phyloP scores from a whole-genome alignment of 2,797 vertebrate genomes.

The Hydrocynus forskahlii region DNA sequence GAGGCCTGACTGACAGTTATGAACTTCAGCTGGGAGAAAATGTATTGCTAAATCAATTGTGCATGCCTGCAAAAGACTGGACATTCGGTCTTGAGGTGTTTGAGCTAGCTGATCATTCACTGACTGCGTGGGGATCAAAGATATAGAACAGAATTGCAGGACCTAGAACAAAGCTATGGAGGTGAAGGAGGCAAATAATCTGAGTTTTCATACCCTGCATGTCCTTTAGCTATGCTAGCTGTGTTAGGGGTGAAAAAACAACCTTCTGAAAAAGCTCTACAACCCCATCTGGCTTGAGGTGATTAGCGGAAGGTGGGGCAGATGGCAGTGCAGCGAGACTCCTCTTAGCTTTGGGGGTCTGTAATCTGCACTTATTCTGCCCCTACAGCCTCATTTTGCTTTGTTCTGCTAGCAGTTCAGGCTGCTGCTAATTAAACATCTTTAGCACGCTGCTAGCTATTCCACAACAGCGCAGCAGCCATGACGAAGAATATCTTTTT shows the following conservation, averaged over 20 bases:
- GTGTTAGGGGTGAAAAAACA: constrained; percentile 58
- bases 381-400: constrained; percentile 56
- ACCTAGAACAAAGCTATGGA: constrained; percentile 1
- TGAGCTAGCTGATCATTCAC: not conserved
- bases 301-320: constrained; percentile 75
- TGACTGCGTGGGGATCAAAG: not conserved
- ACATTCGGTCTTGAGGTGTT: constrained; percentile 9
- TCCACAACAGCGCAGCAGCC: constrained; percentile 30
- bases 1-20: constrained; percentile 12
- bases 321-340: constrained; percentile 67
- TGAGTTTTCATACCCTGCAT: constrained; percentile 22
- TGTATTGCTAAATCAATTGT: constrained; percentile 29
- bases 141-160: not conserved
- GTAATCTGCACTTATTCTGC: constrained; percentile 63
- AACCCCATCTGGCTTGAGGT: constrained; percentile 73
- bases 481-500: constrained; percentile 50
- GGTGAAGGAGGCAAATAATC: constrained; percentile 25
- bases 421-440: not conserved
- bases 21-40: not conserved
- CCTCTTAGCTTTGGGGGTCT: constrained; percentile 64
- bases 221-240: constrained; percentile 18
- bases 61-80: constrained; percentile 2
- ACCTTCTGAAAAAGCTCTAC: constrained; percentile 60
- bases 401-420: constrained; percentile 36
- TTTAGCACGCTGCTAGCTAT: not conserved